phyloP scores from a whole-genome alignment of 30 jellyfish, hydroid and myxozoan genomes.

The Turritopsis dohrnii region DNA sequence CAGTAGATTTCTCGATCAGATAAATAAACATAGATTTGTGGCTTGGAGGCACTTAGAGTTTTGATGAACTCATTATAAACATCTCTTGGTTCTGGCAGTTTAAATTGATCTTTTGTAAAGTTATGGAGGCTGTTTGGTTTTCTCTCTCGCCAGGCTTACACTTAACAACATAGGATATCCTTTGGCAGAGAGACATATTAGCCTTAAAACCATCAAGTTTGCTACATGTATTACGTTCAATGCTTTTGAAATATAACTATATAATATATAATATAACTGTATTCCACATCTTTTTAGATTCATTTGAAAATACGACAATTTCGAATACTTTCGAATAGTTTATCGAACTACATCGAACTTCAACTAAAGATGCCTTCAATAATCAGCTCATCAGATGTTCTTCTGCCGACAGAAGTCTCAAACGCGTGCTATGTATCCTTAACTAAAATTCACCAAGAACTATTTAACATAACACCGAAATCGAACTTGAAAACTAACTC shows the following conservation, averaged over 20 bases:
- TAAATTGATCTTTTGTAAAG: not conserved
- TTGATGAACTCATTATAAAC: not conserved
- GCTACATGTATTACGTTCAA: too few species aligned
- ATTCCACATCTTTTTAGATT: too few species aligned
- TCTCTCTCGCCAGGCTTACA: too few species aligned
- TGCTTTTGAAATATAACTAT: too few species aligned
- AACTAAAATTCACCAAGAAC: not conserved
- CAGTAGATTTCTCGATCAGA: not conserved
- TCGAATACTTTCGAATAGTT: too few species aligned
- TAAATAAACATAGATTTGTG: not conserved
- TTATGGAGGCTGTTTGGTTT: too few species aligned
- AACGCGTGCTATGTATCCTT: not conserved
- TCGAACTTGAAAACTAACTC: not conserved
- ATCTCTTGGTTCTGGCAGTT: not conserved
- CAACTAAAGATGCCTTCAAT: not conserved
- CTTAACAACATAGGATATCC: too few species aligned
- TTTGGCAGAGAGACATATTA: too few species aligned
- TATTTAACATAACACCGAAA: not conserved
- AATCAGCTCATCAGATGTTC: not conserved
- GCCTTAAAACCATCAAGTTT: too few species aligned
- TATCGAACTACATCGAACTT: too few species aligned
- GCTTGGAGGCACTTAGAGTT: not conserved
- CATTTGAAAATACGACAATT: too few species aligned
- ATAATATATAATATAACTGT: too few species aligned
- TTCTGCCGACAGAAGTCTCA: not conserved